A percentile compares a stretch with the other conserved stretches of the same genome.
Evolutionary conservation across 2,797 vertebrate species (phyloP).

Genomic region (Lemur catta): DNA sequence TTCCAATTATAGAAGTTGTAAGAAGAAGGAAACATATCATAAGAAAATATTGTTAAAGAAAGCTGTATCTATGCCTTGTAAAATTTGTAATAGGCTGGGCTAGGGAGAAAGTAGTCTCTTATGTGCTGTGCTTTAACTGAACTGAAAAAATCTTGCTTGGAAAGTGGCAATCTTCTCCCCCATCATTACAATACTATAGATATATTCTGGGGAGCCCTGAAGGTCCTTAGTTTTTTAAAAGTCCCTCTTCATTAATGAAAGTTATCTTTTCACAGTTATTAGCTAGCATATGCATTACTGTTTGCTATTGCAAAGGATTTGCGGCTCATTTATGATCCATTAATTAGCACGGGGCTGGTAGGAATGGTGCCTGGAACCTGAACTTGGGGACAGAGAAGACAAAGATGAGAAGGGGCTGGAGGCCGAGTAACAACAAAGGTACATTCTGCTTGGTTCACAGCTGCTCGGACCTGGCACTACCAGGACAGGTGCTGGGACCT

Average conservation of each 20-base stretch:
- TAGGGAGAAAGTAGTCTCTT: background rate
- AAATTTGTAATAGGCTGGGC: background rate
- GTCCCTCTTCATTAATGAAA: background rate
- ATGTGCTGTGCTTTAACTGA: background rate
- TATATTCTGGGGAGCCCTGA: background rate
- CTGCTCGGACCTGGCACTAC: background rate
- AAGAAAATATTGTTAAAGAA: background rate
- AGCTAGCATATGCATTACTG: background rate
- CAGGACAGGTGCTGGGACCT: background rate
- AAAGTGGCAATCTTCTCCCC: background rate
- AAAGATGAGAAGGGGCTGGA: background rate
- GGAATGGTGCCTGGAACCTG: background rate
- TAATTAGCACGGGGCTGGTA: background rate
- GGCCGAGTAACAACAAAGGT: background rate
- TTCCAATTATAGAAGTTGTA: background rate
- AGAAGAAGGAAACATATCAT: background rate
- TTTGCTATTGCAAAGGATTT: background rate
- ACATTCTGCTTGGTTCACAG: background rate
- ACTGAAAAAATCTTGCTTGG: background rate
- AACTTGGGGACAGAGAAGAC: background rate
- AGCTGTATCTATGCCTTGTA: background rate
- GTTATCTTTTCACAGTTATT: background rate
- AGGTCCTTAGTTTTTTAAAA: constrained; percentile 6
- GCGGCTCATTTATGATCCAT: background rate
- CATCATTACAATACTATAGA: background rate